A percentile compares a stretch with the other conserved stretches of the same genome.
Conservation (phyloP, 2,113 vertebrate species). For the Symphodus melops region DNA sequence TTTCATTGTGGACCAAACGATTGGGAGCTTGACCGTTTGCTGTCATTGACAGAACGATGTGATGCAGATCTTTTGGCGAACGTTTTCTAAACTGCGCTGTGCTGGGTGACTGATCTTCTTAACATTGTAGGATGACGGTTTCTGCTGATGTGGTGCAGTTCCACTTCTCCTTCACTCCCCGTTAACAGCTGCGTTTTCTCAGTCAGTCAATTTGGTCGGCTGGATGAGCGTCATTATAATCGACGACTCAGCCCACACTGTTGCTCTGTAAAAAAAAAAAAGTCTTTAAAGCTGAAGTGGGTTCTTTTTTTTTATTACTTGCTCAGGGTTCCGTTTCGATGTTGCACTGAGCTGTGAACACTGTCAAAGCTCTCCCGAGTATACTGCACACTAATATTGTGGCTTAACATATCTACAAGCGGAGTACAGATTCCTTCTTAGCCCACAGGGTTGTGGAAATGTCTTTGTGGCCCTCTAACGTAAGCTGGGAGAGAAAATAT, state of each 20-base stretch:
- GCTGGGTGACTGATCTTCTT: not conserved
- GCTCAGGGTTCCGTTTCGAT: not conserved
- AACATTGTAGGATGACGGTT: conserved; percentile 14
- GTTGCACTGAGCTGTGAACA: not conserved
- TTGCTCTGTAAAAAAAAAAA: not conserved
- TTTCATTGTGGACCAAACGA: too few relatives aligned
- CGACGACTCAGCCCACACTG: not conserved
- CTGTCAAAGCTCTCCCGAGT: not conserved
- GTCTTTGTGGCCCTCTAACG: not conserved
- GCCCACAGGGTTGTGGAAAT: not conserved
- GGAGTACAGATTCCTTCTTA: not conserved
- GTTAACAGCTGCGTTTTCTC: conserved; percentile 1
- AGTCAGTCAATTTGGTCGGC: not conserved
- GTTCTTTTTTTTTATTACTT: conserved; percentile 1
- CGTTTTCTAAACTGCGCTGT: not conserved
- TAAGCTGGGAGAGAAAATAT: not conserved
- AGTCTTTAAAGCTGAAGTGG: not conserved
- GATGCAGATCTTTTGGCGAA: not conserved
- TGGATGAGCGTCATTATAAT: not conserved
- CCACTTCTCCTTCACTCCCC: not conserved
- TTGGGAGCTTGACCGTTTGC: too few relatives aligned
- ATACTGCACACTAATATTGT: not conserved
- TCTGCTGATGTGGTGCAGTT: conserved; percentile 6
- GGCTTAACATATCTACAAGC: not conserved
- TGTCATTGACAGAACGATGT: too few relatives aligned